Conservation (phyloP, 2,797 vertebrate genomes). For the Monodelphis domestica region DNA sequence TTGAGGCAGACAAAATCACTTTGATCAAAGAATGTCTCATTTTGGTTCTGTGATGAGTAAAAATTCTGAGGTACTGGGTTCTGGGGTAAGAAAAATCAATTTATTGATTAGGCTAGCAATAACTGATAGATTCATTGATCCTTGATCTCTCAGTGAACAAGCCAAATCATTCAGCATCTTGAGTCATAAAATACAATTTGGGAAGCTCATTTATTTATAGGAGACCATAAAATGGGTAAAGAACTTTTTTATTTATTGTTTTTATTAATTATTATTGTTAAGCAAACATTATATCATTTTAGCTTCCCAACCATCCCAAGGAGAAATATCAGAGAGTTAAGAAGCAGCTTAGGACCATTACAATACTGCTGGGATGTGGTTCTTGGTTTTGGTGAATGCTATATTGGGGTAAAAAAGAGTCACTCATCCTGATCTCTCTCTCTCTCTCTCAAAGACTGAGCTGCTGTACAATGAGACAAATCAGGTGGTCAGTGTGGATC, state of each 20-base stretch:
- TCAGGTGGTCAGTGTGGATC: constrained; percentile 62
- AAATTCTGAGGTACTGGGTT: too few species aligned
- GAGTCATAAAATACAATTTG: too few species aligned
- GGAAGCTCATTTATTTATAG: too few species aligned
- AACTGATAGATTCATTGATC: too few species aligned
- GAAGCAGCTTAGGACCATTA: neutral
- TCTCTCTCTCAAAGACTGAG: constrained; percentile 63
- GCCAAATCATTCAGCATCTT: too few species aligned
- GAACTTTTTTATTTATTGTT: too few species aligned
- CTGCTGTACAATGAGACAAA: constrained; percentile 55
- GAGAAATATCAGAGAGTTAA: neutral
- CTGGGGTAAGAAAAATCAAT: too few species aligned
- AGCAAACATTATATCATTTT: neutral
- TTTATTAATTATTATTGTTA: too few species aligned
- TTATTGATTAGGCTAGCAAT: too few species aligned
- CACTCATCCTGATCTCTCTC: constrained; percentile 43
- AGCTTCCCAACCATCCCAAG: neutral
- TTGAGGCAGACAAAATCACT: neutral
- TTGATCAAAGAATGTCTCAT: too few species aligned
- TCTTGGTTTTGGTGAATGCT: neutral
- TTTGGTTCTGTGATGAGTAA: too few species aligned
- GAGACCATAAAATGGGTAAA: neutral
- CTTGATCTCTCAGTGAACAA: too few species aligned
- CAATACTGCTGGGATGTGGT: neutral
- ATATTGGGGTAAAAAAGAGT: neutral